These are phyloP conservation scores for Trissoscelio sp. DNA, from an alignment of 2,888 invertebrate species.

Conservation along the genomic window DNA sequence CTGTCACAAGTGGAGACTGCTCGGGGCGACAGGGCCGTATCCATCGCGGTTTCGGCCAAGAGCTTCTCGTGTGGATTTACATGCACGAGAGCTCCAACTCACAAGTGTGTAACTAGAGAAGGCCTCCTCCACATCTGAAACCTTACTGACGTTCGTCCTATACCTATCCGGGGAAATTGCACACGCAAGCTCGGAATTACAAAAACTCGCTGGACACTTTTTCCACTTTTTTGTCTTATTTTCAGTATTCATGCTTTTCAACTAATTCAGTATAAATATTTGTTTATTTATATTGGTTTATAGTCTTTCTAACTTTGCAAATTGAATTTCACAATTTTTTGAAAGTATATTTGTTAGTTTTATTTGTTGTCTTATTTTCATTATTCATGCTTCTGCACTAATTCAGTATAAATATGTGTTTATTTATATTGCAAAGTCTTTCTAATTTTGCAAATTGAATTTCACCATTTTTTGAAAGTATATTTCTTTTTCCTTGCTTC, in stretches of 20 bases:
- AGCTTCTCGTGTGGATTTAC: conserved; percentile 54
- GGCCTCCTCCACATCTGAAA: conserved; percentile 55
- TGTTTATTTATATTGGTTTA: no score
- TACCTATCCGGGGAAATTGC: conserved; percentile 10
- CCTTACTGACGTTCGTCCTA: conserved; percentile 31
- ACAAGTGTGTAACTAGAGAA: conserved; percentile 61
- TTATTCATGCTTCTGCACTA: neutral
- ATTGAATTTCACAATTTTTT: no score
- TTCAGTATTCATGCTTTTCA: neutral
- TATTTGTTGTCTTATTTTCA: neutral
- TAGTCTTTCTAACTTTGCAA: no score
- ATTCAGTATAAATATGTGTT: no score
- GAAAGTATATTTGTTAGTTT: no score
- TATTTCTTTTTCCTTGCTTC: no score
- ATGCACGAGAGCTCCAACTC: conserved; percentile 65
- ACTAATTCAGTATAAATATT: no score
- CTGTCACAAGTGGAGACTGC: conserved; percentile 77
- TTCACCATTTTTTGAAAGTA: no score
- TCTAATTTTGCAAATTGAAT: no score
- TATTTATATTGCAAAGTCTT: no score
- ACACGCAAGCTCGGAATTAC: conserved; percentile 17
- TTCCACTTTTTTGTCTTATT: neutral
- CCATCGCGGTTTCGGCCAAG: conserved; percentile 50
- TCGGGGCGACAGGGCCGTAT: conserved; percentile 74
- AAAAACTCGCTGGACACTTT: conserved; percentile 8